phyloP scores from a whole-genome alignment of 2,888 invertebrate genomes.

The Mamestra brassicae region DNA sequence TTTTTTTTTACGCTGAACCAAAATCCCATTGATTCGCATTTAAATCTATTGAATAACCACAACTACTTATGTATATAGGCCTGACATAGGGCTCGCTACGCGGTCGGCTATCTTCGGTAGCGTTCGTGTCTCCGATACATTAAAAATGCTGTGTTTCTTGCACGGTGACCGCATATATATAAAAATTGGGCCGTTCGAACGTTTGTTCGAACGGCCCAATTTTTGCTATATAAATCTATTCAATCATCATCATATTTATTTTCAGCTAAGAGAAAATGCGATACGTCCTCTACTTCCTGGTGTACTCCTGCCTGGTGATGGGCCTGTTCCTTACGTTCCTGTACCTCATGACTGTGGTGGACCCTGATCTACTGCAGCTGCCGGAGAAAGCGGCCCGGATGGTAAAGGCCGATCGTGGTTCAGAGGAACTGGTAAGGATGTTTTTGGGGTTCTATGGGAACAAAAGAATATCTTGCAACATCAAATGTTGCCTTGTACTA shows the following conservation, averaged over 20 bases:
- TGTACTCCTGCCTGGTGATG: constrained; percentile 67
- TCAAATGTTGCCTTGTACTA: neutral
- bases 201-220: too few species aligned
- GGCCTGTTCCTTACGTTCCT: constrained; percentile 70
- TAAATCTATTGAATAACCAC: too few species aligned
- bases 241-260: neutral
- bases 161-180: too few species aligned
- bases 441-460: neutral
- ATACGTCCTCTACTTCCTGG: constrained; percentile 68
- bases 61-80: too few species aligned
- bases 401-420: constrained; percentile 33
- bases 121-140: too few species aligned
- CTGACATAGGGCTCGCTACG: too few species aligned
- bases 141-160: too few species aligned
- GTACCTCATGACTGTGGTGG: constrained; percentile 75
- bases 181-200: too few species aligned
- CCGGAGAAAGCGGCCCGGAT: constrained; percentile 64
- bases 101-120: too few species aligned
- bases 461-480: neutral
- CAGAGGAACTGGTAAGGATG: constrained; percentile 18
- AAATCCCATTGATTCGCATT: neutral
- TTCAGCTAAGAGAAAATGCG: constrained; percentile 68
- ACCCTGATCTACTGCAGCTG: constrained; percentile 74
- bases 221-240: too few species aligned
- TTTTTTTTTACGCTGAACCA: neutral